Base-by-base conservation (phyloP, 2,113 vertebrate genomes). In the Sturnira hondurensis region DNA sequence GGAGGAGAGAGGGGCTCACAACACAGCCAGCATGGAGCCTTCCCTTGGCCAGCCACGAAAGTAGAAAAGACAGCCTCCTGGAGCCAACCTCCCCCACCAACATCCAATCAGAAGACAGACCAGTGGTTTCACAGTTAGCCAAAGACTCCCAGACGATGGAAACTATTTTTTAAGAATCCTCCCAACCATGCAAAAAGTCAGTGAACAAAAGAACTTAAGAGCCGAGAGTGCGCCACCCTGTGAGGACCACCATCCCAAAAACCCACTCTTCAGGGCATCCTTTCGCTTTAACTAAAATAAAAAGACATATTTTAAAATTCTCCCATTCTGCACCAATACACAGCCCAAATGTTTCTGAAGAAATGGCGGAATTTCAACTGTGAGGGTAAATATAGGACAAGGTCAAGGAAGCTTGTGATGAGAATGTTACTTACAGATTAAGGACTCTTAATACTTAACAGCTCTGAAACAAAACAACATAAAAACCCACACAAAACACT, bases 171-270 rank as follows among this genome's bases (percentile, higher is more conserved):
- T 77, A 15, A 94, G 86, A 91, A 89, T 71, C 70, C 81, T 95
- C 83, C 67, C 67, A 94, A 76, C 65, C 89, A 83, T 54, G 41
- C 41, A 86, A 95, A 92, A 96, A 94, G 68, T 33, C 88, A 93
- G 36, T 88, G 85, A 45, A 97, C 94, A 96, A 91, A 97, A 96
- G 71, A 92, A 89, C n/a, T 31, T 91, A 43, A 71, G 58, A 81
- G 33, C 28, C 19, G 13, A 52, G 50, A 68, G 38, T 28, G 65
- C 73, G 26, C 38, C 31, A 88, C 36, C 43, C 70, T 41, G 2
- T 38, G 74, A 86, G 63, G 93, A 93, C 83, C 31, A 67, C 22
- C 3, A 11, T 65, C 52, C 82, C 36, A 22, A 83, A 91, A 93
- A 56, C 11, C 9, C n/a, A 84, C 74, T 9, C 92, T 61, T 41